Percentiles rank a stretch among this genome's conserved stretches.
phyloP scores from a whole-genome alignment of 2,888 invertebrate species.

The Lasius fuliginosus region DNA sequence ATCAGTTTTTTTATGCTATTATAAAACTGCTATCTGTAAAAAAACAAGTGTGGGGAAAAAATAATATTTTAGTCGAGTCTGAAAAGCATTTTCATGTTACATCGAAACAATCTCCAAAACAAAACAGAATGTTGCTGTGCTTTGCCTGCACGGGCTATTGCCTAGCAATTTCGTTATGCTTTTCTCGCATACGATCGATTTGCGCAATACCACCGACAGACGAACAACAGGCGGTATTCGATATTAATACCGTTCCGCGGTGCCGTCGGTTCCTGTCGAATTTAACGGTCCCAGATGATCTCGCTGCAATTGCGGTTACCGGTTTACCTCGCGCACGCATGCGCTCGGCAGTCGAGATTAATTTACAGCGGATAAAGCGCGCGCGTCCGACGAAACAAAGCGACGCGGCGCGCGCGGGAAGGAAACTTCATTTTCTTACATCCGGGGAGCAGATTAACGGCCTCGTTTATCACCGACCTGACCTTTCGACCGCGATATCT shows the following conservation, averaged over 20 bases:
- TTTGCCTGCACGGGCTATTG: constrained; percentile 27
- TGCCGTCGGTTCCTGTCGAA: constrained; percentile 28
- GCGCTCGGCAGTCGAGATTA: constrained; percentile 63
- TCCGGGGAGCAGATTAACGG: constrained; percentile 77
- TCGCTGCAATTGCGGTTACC: constrained; percentile 63
- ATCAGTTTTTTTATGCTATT: background rate
- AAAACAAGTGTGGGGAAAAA: constrained; percentile 6
- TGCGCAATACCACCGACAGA: constrained; percentile 2
- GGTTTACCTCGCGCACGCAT: constrained; percentile 65
- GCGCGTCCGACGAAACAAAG: constrained; percentile 72
- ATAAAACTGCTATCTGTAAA: constrained; percentile 21
- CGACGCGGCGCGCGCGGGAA: constrained; percentile 72
- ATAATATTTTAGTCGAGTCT: constrained; percentile 19
- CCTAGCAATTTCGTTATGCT: constrained; percentile 38
- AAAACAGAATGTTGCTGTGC: constrained; percentile 8
- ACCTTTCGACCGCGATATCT: constrained; percentile 77
- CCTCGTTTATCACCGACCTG: constrained; percentile 78
- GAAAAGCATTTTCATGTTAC: constrained; percentile 43
- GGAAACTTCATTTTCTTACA: constrained; percentile 80
- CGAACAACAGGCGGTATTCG: constrained; percentile 43
- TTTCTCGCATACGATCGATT: constrained; percentile 39
- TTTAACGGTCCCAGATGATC: constrained; percentile 52
- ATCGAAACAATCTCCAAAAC: constrained; percentile 17
- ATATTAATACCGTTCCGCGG: constrained; percentile 65
- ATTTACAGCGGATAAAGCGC: constrained; percentile 73